These are phyloP conservation scores for Drosophila affinis DNA, from an alignment of 2,888 invertebrate genomes.

Conservation along the genomic window DNA sequence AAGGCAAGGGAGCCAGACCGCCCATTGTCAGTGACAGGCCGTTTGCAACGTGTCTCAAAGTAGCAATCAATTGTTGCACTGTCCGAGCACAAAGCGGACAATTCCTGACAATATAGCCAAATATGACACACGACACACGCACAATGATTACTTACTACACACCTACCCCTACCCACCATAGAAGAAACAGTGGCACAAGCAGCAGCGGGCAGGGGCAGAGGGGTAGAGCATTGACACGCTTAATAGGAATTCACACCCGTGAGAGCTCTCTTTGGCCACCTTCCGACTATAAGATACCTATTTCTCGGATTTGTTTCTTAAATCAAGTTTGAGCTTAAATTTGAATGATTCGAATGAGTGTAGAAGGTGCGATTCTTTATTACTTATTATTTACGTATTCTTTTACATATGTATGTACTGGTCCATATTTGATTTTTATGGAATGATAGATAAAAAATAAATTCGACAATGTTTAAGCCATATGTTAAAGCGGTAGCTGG, in stretches of 20 bases:
- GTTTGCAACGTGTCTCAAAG: neutral
- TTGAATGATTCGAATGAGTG: no score
- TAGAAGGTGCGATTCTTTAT: no score
- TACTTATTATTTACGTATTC: no score
- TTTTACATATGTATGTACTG: no score
- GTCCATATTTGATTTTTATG: no score
- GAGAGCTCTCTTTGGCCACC: neutral
- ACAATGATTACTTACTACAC: constrained; percentile 7
- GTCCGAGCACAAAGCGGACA: neutral
- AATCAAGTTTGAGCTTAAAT: neutral
- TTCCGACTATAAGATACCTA: neutral
- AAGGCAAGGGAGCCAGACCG: neutral
- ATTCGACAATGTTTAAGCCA: no score
- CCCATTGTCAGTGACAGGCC: neutral
- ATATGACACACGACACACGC: constrained; percentile 13
- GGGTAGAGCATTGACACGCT: constrained; percentile 48
- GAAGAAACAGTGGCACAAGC: neutral
- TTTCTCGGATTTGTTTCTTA: neutral
- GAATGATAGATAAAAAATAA: no score
- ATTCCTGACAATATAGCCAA: neutral
- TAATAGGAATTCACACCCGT: constrained; percentile 49
- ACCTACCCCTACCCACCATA: neutral
- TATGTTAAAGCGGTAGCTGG: no score
- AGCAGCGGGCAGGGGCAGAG: constrained; percentile 25
- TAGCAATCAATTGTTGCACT: neutral